Evolutionary conservation across 2,113 vertebrate species (phyloP).

Genomic region (Carollia perspicillata): DNA sequence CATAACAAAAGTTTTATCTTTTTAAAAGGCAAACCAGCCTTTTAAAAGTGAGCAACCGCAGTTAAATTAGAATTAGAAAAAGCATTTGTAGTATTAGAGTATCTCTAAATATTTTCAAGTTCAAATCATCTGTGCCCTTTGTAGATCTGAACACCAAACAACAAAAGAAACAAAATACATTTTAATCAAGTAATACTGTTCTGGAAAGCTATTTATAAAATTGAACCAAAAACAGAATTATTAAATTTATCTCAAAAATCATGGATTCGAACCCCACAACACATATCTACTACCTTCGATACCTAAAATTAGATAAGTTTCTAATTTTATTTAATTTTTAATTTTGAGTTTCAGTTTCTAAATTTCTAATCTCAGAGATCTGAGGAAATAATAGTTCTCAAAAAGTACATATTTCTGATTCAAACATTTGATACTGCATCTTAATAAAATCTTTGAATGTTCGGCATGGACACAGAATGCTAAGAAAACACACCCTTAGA

Average conservation of each 20-base stretch:
- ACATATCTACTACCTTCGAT: neutral
- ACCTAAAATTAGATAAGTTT: neutral
- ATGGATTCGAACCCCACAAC: neutral
- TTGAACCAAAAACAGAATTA: neutral
- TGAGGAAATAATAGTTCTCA: neutral
- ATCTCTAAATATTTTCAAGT: neutral
- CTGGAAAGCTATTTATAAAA: neutral
- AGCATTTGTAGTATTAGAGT: neutral
- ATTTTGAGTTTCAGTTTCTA: neutral
- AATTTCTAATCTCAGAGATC: neutral
- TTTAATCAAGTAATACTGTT: neutral
- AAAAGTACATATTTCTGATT: neutral
- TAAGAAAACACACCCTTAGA: neutral
- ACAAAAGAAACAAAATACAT: neutral
- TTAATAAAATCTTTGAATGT: neutral
- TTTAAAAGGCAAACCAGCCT: neutral
- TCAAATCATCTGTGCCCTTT: neutral
- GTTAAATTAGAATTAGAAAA: neutral
- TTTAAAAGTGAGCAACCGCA: neutral
- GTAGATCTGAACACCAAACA: neutral
- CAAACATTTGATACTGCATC: neutral
- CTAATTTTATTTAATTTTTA: too few relatives aligned
- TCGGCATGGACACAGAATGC: neutral
- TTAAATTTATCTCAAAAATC: slow-evolving; percentile 8
- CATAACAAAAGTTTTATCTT: neutral